These are phyloP conservation scores for Hydrocynus forskahlii DNA, from an alignment of 2,797 vertebrate genomes.

Conservation along the genomic window DNA sequence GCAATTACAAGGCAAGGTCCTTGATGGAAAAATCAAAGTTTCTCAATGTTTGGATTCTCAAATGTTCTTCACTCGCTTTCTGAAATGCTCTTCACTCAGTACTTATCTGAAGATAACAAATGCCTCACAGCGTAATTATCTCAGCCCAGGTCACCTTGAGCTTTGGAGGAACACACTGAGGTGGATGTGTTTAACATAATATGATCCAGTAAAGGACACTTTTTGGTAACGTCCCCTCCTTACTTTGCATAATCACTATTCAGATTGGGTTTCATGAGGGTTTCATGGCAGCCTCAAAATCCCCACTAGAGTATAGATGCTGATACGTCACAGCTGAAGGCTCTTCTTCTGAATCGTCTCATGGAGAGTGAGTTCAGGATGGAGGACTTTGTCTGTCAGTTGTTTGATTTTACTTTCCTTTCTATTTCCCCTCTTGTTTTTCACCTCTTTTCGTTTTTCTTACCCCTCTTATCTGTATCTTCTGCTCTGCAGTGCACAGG, in stretches of 20 bases:
- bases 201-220: constrained; percentile 47
- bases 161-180: constrained; percentile 14
- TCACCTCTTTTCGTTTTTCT: constrained; percentile 1
- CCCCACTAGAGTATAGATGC: constrained; percentile 30
- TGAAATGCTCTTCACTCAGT: constrained; percentile 59
- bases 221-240: background rate
- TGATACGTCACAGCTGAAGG: constrained; percentile 39
- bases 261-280: constrained; percentile 48
- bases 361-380: constrained; percentile 21
- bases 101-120: constrained; percentile 68
- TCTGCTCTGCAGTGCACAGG: constrained; percentile 17
- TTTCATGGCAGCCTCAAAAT: constrained; percentile 38
- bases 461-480: constrained; percentile 20
- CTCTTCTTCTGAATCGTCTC: constrained; percentile 13
- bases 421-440: constrained; percentile 17
- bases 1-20: constrained; percentile 65
- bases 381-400: background rate
- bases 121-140: constrained; percentile 66
- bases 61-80: constrained; percentile 62
- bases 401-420: background rate
- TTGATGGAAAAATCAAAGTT: constrained; percentile 69
- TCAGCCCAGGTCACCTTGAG: constrained; percentile 72
- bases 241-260: constrained; percentile 47
- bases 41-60: constrained; percentile 63
- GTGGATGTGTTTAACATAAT: constrained; percentile 51